Conservation (phyloP, 2,888 invertebrate species). For the Monochamus alternatus region DNA sequence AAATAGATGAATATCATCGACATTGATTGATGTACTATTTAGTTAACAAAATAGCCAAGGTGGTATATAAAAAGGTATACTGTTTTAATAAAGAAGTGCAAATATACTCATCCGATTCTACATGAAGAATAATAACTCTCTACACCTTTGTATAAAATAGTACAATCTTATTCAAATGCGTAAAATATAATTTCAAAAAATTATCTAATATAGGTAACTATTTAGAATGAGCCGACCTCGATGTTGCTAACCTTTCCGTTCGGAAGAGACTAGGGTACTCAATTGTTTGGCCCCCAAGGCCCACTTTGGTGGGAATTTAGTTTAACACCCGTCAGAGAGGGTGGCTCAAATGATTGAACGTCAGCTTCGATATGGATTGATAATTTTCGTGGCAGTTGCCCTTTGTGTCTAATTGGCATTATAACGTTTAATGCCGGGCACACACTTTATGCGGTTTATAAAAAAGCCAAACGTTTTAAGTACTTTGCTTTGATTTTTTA, state of each 20-base stretch:
- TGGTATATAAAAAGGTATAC: background rate
- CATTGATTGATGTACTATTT: constrained; percentile 56
- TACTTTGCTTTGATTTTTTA: constrained; percentile 51
- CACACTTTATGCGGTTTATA: constrained; percentile 51
- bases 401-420: constrained; percentile 63
- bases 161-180: no score
- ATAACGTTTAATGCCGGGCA: constrained; percentile 61
- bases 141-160: no score
- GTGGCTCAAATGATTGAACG: constrained; percentile 62
- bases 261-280: constrained; percentile 45
- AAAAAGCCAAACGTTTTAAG: constrained; percentile 45
- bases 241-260: background rate
- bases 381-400: constrained; percentile 63
- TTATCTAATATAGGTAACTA: background rate
- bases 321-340: constrained; percentile 64
- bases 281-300: constrained; percentile 59
- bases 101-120: no score
- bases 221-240: constrained; percentile 8
- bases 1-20: constrained; percentile 58
- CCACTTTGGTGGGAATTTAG: constrained; percentile 64
- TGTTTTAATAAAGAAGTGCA: no score
- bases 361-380: constrained; percentile 64
- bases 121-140: no score
- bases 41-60: background rate
- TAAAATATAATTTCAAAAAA: background rate